Percentiles rank a stretch among this genome's conserved stretches.
Conservation (phyloP, 1,140 invertebrate genomes). For the Neocloeon triangulifer region DNA sequence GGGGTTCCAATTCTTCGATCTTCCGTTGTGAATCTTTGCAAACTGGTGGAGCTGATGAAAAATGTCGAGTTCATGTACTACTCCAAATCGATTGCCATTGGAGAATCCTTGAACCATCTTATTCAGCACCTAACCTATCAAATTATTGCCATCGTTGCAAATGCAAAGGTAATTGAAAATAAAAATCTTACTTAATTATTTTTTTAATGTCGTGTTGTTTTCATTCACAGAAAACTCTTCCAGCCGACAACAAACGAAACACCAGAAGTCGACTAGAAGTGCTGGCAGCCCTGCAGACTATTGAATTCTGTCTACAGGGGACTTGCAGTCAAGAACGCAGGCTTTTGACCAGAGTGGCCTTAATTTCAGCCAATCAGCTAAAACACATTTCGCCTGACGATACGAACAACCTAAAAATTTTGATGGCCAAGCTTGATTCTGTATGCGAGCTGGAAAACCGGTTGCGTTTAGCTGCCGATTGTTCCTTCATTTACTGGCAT, state of each 20-base stretch:
- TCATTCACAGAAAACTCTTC: slow-evolving; percentile 4
- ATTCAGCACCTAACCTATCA: slow-evolving; percentile 44
- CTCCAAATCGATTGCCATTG: slow-evolving; percentile 28
- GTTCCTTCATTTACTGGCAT: slow-evolving; percentile 65
- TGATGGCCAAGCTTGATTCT: slow-evolving; percentile 35
- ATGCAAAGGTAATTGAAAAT: slow-evolving; percentile 25
- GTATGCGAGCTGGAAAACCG: slow-evolving; percentile 32
- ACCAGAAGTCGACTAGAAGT: slow-evolving; percentile 36
- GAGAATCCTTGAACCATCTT: slow-evolving; percentile 36
- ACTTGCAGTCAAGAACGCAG: slow-evolving; percentile 37
- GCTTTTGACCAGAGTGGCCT: slow-evolving; percentile 36
- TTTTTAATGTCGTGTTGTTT: not conserved
- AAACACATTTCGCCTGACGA: slow-evolving; percentile 26
- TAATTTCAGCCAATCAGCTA: slow-evolving; percentile 35
- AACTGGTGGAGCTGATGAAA: slow-evolving; percentile 62
- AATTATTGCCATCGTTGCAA: slow-evolving; percentile 29
- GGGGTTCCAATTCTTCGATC: slow-evolving; percentile 56
- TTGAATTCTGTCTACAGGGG: slow-evolving; percentile 45
- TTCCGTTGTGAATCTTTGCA: slow-evolving; percentile 49
- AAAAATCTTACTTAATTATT: slow-evolving; percentile 15
- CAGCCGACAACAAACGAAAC: slow-evolving; percentile 27
- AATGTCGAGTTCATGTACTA: slow-evolving; percentile 39
- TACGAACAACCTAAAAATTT: slow-evolving; percentile 22
- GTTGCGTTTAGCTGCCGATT: slow-evolving; percentile 37
- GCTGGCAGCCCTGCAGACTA: slow-evolving; percentile 44